Base-by-base conservation (phyloP, 2,888 invertebrate species). In the Augochlorella aurata region DNA sequence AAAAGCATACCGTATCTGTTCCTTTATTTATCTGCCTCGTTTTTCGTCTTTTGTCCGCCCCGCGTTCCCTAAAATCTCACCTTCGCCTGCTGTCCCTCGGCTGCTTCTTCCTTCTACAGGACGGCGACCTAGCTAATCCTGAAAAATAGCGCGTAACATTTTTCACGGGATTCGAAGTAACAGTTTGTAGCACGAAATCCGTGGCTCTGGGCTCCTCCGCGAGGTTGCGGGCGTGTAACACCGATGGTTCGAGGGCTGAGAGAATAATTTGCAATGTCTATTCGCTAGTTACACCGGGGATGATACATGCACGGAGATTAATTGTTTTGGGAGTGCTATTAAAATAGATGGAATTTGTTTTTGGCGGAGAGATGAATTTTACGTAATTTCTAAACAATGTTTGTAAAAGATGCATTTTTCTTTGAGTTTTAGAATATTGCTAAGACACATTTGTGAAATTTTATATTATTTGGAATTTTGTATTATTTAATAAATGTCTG, bases 81-180 rank as follows among this genome's bases (percentile, higher is more conserved):
- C 61, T 61, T 69, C 12, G 52, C 61, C 44, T 61, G n/a, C 81
- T 45, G 66, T 74, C 47, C 72, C 54, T 69, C 68, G 49, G 5
- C 38, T 5, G 38, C 38, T 79, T 75, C 66, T 77, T 77, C 73
- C 66, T 77, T 77, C 82, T 67, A 50, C 66, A 78, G 74, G 67
- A 54, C 72, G 24, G 74, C 81, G 74, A 85, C 74, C 77, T 79
- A 69, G 85, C 85, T 92, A 91, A 93, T 92, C 92, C 89, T 90
- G 90, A 92, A 91, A 90, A 91, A 92, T 92, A 85, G 88, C 84
- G 66, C 21, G 68, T 77, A 82, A 84, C 90, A 90, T 92, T 92
- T 92, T 90, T 92, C 90, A 91, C 86, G 54, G 87, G 89, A 91
- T 91, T 85, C 89, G 79, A 90, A 90, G 89, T 90, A 89, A 86